A percentile compares a stretch with the other conserved stretches of the same genome.
phyloP scores from a whole-genome alignment of 2,797 vertebrate genomes.

The Notamacropus eugenii region DNA sequence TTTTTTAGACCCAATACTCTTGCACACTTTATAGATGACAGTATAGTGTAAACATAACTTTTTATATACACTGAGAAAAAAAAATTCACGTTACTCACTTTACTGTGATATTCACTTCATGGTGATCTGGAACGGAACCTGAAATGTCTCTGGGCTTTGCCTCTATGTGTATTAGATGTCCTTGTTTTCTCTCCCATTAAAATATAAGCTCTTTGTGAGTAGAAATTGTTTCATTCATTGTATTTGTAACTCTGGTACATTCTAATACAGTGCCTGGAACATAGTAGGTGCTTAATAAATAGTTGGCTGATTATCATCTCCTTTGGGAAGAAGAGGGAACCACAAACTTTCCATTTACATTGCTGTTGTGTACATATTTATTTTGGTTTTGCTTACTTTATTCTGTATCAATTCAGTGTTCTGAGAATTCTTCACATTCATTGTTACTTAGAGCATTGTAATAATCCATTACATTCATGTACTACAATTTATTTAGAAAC shows the following conservation, averaged over 20 bases:
- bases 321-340: neutral
- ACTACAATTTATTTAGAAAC: neutral
- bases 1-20: neutral
- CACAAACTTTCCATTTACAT: neutral
- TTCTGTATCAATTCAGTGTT: neutral
- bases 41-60: neutral
- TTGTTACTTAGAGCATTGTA: neutral
- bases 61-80: neutral
- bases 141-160: neutral
- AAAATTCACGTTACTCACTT: neutral
- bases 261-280: neutral
- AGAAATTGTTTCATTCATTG: neutral
- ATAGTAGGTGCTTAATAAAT: neutral
- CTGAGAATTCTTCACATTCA: neutral
- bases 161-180: neutral
- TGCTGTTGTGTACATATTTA: neutral
- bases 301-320: neutral
- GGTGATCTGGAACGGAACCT: neutral
- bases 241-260: neutral
- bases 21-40: neutral
- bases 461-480: neutral
- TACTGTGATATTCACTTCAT: neutral
- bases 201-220: neutral
- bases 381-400: neutral
- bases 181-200: neutral